phyloP scores from a whole-genome alignment of 2,888 invertebrate species.

The Parapristionchus giblindavisi region DNA sequence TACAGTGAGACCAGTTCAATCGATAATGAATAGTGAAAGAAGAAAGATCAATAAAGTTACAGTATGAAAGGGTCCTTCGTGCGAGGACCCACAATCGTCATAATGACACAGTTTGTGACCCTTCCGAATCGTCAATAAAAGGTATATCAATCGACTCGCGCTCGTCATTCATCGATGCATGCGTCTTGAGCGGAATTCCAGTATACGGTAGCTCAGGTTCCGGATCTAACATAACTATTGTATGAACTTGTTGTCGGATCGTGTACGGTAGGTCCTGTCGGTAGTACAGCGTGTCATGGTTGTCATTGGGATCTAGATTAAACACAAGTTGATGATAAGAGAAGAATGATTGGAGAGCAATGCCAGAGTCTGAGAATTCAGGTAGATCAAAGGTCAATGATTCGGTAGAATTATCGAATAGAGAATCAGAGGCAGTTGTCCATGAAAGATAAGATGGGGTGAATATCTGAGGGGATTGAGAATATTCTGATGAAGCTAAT shows the following conservation, averaged over 20 bases:
- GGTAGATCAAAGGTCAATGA: constrained; percentile 15
- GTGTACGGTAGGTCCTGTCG: neutral
- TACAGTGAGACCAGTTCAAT: too few relatives aligned
- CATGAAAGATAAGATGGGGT: constrained; percentile 21
- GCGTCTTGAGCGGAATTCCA: neutral
- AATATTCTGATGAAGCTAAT: neutral
- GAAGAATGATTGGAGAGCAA: constrained; percentile 20
- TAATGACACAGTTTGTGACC: constrained; percentile 16
- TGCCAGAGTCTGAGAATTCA: constrained; percentile 17
- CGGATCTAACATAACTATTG: constrained; percentile 9
- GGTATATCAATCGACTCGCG: constrained; percentile 9
- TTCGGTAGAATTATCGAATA: constrained; percentile 14
- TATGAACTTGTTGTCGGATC: neutral
- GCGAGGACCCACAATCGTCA: constrained; percentile 2
- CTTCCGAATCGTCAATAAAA: constrained; percentile 35
- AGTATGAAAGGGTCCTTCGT: constrained; percentile 1
- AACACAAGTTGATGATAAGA: constrained; percentile 4
- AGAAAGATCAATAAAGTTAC: too few relatives aligned
- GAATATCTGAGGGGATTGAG: neutral
- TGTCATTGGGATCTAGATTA: neutral
- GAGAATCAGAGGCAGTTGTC: constrained; percentile 14
- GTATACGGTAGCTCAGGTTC: neutral
- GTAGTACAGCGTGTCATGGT: too few relatives aligned
- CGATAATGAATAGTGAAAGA: too few relatives aligned
- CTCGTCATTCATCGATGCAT: too few relatives aligned